A percentile compares a stretch with the other conserved stretches of the same genome.
Evolutionary conservation across 2,888 invertebrate genomes (phyloP).

Genomic region (Melieria omissa): DNA sequence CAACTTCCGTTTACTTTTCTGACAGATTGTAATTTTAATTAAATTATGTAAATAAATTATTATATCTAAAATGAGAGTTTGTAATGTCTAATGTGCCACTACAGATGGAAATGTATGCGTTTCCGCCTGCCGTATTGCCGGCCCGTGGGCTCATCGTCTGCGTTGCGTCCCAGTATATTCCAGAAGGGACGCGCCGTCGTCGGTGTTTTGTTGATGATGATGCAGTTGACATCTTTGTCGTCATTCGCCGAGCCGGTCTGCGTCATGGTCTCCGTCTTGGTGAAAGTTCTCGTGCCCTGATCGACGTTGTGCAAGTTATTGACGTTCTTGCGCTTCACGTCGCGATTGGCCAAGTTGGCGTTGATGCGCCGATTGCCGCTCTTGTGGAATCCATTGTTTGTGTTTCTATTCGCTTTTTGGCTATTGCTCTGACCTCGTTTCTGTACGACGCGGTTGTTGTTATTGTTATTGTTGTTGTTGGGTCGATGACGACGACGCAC

Average conservation of each 20-base stretch:
- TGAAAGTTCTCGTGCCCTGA: slow-evolving; percentile 27
- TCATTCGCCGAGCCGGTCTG: slow-evolving; percentile 23
- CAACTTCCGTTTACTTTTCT: too few relatives aligned
- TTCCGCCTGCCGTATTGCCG: slow-evolving; percentile 55
- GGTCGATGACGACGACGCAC: slow-evolving; percentile 37
- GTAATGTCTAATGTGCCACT: too few relatives aligned
- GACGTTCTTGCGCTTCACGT: slow-evolving; percentile 26
- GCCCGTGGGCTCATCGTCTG: slow-evolving; percentile 36
- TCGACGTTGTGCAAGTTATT: slow-evolving; percentile 22
- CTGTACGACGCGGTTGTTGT: slow-evolving; percentile 37
- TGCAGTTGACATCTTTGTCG: slow-evolving; percentile 52
- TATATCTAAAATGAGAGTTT: too few relatives aligned
- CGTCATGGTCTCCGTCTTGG: slow-evolving; percentile 35
- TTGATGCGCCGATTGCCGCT: slow-evolving; percentile 4
- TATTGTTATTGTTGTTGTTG: background rate
- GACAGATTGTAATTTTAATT: too few relatives aligned
- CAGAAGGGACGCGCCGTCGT: slow-evolving; percentile 60
- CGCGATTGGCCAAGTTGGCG: slow-evolving; percentile 2
- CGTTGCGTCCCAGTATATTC: slow-evolving; percentile 55
- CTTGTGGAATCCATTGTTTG: background rate
- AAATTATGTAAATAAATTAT: too few relatives aligned
- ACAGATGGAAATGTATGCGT: slow-evolving; percentile 47
- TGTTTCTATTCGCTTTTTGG: background rate
- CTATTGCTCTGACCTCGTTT: too few relatives aligned
- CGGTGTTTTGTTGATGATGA: slow-evolving; percentile 55